Evolutionary conservation across 2,888 invertebrate species (phyloP), one percentile per base, ranked within the genome.

Genomic region (Eupelmus urozonus): DNA sequence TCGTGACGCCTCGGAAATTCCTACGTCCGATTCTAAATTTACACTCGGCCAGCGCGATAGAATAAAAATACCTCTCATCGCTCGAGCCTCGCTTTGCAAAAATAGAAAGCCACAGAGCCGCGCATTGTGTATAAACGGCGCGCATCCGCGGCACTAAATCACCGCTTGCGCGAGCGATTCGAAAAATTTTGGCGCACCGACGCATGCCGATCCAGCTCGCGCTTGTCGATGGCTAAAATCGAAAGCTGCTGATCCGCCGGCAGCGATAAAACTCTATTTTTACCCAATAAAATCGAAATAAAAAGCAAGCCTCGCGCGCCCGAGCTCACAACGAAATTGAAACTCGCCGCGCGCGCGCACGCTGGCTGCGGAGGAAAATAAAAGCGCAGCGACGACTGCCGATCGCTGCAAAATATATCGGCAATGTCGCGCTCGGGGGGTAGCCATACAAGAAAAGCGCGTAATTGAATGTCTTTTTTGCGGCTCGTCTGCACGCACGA

Each of bases 391-490:
- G 9, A 9, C 34, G 9, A 34, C 34, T 5, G 34, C 34, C 5
- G 9, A 9, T 9, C 3, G 9, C 34, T 5, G 34, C 34, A 34
- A 34, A 34, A 34, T 45, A 16, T 45, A 45, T 45, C 16, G 45
- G 13, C 13, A 51, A 74, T 51, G 45, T 34, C 49, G 63, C 1
- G 27, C 40, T 29, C 45, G 42, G 2, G 42, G 25, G 45, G n/a
- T 7, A 40, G 53, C 1, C 42, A 42, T 18, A 40, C 18, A 55
- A 71, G 59, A 53, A 57, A 29, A 45, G 63, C 73, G 69, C 78
- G 74, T 79, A 79, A 79, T 79, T 71, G 79, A 79, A 71, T 66
- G 75, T 55, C 69, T 76, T 79, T 53, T 76, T 76, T 79, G 71
- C 71, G 59, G 34, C 16, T 4, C 45, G 70, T 79, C 71, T 71